Evolutionary conservation across 2,888 invertebrate genomes (phyloP).

Genomic region (Alviniconcha strummeri): DNA sequence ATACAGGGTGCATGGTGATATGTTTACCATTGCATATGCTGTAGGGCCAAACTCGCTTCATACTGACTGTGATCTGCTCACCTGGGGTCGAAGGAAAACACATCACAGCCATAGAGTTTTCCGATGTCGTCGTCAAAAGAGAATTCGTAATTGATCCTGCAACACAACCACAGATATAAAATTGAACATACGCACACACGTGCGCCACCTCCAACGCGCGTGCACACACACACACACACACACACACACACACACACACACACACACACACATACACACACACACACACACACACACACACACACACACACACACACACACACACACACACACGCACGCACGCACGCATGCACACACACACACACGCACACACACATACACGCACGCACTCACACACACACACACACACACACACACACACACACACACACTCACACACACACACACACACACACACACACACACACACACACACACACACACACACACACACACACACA

Average conservation of each 20-base stretch:
- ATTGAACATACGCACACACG: too few species aligned
- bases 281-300: background rate
- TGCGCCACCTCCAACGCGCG: too few species aligned
- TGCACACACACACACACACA: background rate
- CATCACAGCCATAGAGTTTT: slow-evolving; percentile 2
- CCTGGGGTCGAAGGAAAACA: slow-evolving; percentile 23
- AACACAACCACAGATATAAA: too few species aligned
- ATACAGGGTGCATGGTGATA: too few species aligned
- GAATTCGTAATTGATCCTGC: slow-evolving; percentile 16
- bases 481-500: slow-evolving; percentile 5
- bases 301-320: slow-evolving; percentile 1
- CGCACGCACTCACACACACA: background rate
- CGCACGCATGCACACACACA: background rate
- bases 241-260: slow-evolving; percentile 11
- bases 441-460: background rate
- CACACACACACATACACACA: slow-evolving; percentile 8
- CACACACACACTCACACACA: background rate
- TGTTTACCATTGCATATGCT: too few species aligned
- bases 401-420: background rate
- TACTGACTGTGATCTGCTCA: background rate
- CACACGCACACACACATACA: background rate
- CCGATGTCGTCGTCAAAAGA: slow-evolving; percentile 19
- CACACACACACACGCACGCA: background rate
- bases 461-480: background rate
- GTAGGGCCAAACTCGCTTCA: too few species aligned